Evolutionary conservation across 1,140 invertebrate genomes (phyloP), one percentile per base, ranked within the genome.

Genomic region (Tenebrio molitor): DNA sequence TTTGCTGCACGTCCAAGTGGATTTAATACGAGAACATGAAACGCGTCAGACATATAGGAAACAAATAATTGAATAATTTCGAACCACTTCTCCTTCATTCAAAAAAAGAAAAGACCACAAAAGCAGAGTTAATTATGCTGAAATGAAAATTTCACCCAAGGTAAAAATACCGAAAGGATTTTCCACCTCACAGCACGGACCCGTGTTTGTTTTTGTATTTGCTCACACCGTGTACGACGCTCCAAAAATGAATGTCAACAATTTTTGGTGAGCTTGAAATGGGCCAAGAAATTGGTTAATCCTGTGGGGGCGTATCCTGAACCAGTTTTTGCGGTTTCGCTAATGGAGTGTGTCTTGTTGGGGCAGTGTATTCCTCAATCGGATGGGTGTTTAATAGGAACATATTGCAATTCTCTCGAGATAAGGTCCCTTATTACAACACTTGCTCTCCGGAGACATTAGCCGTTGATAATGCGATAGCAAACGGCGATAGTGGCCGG

Each of bases 391-490:
- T 58, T 53, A 68, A 69, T 69, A 69, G 66, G n/a, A 46, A 50
- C 66, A 50, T 53, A 50, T 53, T 50, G 66, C 29, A 50, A 39
- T 68, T 34, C 36, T 68, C 36, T 15, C 8, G 23, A 53, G 44
- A 25, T 69, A 50, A 50, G 33, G 17, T 53, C 17, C 42, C 42
- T 29, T 17, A 34, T 50, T 39, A 50, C 66, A 15, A 17, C 42
- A 36, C 42, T 53, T 50, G 66, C 42, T 69, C 66, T 69, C 66
- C 42, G 33, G 66, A 69, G 66, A 69, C 66, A 69, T 69, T 69
- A 69, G 44, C 46, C 25, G 44, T 53, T 53, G 66, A 69, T 69
- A 69, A 69, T 50, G 44, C 66, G 39, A 69, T 69, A 50, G 44
- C 42, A 50, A 53, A 50, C 42, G 39, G 44, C 23, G 66, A 69